phyloP scores from a whole-genome alignment of 2,113 vertebrate genomes.

The Dipodomys stephensi region DNA sequence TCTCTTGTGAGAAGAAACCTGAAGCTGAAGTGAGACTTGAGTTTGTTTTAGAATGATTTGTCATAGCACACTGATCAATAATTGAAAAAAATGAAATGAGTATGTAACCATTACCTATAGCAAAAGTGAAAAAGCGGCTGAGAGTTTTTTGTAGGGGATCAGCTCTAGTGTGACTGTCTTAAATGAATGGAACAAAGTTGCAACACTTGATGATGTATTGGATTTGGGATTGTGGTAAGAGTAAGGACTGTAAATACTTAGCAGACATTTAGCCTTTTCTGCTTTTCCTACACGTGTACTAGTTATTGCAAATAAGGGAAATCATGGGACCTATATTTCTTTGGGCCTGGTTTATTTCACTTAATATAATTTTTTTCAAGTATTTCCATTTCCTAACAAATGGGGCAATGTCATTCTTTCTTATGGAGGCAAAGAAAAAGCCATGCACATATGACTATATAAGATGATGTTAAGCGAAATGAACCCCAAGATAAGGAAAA shows the following conservation, averaged over 20 bases:
- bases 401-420: too few species aligned
- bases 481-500: too few species aligned
- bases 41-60: not conserved
- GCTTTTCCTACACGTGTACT: too few species aligned
- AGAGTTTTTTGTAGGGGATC: not conserved
- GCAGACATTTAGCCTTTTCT: too few species aligned
- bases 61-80: not conserved
- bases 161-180: not conserved
- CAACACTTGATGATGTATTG: not conserved
- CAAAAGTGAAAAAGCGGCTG: not conserved
- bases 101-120: not conserved
- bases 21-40: not conserved
- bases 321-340: too few species aligned
- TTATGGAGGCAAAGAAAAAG: too few species aligned
- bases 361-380: too few species aligned
- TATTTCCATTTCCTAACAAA: too few species aligned
- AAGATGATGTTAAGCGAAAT: too few species aligned
- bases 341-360: too few species aligned
- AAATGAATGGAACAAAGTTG: not conserved
- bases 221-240: not conserved
- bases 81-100: not conserved
- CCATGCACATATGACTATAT: too few species aligned
- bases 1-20: not conserved
- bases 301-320: too few species aligned
- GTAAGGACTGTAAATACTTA: rapidly evolving